phyloP scores from a whole-genome alignment of 2,797 vertebrate genomes.

The Anableps anableps region DNA sequence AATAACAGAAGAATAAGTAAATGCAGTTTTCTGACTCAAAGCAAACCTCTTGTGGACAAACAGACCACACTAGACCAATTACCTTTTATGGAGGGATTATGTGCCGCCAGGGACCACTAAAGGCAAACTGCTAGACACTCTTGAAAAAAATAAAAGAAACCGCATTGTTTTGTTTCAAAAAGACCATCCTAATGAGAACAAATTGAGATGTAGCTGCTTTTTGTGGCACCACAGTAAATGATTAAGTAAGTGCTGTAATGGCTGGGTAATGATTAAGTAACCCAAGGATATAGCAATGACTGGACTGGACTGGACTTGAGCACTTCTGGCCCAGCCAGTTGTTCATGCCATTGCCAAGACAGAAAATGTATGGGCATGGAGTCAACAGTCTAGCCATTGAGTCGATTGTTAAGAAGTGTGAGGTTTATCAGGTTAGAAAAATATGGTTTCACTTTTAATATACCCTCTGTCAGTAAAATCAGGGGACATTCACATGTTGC shows the following conservation, averaged over 20 bases:
- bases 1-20: not conserved
- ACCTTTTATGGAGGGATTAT: conserved; percentile 1
- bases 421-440: not conserved
- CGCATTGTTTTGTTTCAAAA: not conserved
- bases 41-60: not conserved
- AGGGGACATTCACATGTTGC: not conserved
- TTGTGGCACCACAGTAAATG: not conserved
- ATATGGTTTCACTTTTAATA: not conserved
- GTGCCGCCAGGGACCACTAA: not conserved
- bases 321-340: too few relatives aligned
- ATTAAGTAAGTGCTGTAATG: not conserved
- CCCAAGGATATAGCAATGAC: not conserved
- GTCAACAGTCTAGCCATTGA: too few relatives aligned
- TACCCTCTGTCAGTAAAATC: not conserved
- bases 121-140: not conserved
- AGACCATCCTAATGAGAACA: not conserved
- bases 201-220: not conserved
- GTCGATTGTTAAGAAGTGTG: too few relatives aligned
- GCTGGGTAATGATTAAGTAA: not conserved
- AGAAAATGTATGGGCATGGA: not conserved
- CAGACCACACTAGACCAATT: not conserved
- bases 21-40: not conserved
- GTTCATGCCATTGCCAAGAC: not conserved
- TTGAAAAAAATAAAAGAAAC: not conserved
- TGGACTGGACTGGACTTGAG: too few relatives aligned